Evolutionary conservation across 2,113 vertebrate genomes (phyloP).

Genomic region (Nipponia nippon): DNA sequence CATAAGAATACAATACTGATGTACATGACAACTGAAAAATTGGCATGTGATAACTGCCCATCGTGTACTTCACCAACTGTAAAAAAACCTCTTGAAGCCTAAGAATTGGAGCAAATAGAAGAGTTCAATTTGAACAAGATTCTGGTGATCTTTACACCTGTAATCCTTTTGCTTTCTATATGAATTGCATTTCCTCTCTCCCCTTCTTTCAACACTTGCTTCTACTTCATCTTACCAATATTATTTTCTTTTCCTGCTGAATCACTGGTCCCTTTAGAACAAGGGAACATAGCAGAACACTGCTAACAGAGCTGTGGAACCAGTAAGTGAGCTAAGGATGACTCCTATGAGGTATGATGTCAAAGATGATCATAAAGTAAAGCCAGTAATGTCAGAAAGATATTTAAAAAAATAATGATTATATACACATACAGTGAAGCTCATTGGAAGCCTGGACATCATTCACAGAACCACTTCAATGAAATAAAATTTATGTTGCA

Average conservation of each 20-base stretch:
- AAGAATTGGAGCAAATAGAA: neutral
- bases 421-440: neutral
- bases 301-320: neutral
- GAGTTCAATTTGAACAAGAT: neutral
- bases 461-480: neutral
- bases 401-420: neutral
- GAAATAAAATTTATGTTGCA: neutral
- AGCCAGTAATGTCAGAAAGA: neutral
- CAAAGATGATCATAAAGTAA: neutral
- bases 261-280: neutral
- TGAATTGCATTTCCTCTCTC: neutral
- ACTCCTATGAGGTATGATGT: neutral
- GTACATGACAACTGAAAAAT: neutral
- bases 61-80: fast-evolving
- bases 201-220: neutral
- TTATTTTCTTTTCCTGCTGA: neutral
- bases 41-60: neutral
- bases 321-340: neutral
- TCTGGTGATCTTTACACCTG: neutral
- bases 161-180: neutral
- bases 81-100: neutral
- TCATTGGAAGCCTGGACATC: neutral
- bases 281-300: neutral
- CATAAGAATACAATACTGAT: neutral
- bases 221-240: neutral